Percentiles rank a stretch among this genome's conserved stretches.
Conservation (phyloP, 2,113 vertebrate genomes). For the Phoenicopterus ruber region DNA sequence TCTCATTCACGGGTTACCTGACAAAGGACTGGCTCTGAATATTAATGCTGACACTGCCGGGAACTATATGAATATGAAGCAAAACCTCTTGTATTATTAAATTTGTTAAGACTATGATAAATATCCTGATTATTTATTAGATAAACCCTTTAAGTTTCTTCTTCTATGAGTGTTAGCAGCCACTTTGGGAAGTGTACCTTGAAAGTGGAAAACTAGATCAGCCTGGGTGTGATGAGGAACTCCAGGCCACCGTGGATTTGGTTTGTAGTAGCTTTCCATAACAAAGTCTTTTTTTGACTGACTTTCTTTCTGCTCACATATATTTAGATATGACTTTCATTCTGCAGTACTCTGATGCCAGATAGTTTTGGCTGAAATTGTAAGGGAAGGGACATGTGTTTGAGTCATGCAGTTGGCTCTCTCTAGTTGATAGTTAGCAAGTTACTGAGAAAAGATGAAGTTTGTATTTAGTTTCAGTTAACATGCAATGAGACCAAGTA, state of each 20-base stretch:
- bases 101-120: not conserved
- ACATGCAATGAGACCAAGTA: slow-evolving; percentile 23
- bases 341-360: slow-evolving; percentile 48
- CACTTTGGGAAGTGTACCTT: not conserved
- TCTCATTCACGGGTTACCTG: not conserved
- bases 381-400: slow-evolving; percentile 39
- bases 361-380: slow-evolving; percentile 54
- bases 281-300: slow-evolving; percentile 63
- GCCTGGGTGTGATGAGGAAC: slow-evolving; percentile 26
- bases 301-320: slow-evolving; percentile 52
- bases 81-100: not conserved
- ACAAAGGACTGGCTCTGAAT: not conserved
- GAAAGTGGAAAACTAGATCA: slow-evolving; percentile 30
- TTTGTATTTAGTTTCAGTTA: slow-evolving; percentile 50
- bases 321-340: slow-evolving; percentile 61
- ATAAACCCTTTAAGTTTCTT: not conserved
- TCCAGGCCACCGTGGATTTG: slow-evolving; percentile 44
- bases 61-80: not conserved
- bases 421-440: slow-evolving; percentile 27
- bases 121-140: not conserved
- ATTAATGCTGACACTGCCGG: not conserved
- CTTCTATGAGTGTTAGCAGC: not conserved
- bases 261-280: slow-evolving; percentile 65
- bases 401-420: slow-evolving; percentile 66
- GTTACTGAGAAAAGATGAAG: slow-evolving; percentile 55